phyloP scores from a whole-genome alignment of 2,888 invertebrate species.

The Sipha maydis region DNA sequence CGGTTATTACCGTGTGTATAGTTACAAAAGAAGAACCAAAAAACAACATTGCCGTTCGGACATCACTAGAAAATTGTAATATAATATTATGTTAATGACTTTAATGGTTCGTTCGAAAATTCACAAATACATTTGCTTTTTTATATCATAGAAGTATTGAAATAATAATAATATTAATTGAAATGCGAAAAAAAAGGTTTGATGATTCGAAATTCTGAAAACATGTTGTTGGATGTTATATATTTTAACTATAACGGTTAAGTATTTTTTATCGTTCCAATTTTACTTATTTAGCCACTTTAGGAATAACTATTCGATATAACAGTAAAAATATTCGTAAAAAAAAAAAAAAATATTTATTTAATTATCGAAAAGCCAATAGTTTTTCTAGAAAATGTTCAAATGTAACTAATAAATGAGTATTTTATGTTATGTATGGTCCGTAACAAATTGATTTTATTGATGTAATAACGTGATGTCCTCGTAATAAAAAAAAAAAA shows the following conservation, averaged over 20 bases:
- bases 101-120: neutral
- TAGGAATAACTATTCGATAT: too few species aligned
- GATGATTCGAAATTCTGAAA: too few species aligned
- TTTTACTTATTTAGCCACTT: too few species aligned
- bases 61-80: neutral
- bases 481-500: slow-evolving; percentile 5
- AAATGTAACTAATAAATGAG: too few species aligned
- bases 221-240: too few species aligned
- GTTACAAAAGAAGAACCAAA: neutral
- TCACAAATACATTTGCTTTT: neutral
- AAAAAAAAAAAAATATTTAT: too few species aligned
- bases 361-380: too few species aligned
- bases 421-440: neutral
- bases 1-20: neutral
- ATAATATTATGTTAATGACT: neutral
- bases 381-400: too few species aligned
- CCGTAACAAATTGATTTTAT: slow-evolving; percentile 8
- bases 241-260: too few species aligned
- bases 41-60: neutral
- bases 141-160: neutral
- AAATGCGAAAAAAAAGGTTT: too few species aligned
- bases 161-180: too few species aligned
- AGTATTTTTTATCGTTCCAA: neutral
- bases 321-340: too few species aligned
- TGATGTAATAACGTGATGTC: neutral